Evolutionary conservation across 2,888 invertebrate species (phyloP), one percentile per base, ranked within the genome.

Genomic region (Amorpha juglandis): DNA sequence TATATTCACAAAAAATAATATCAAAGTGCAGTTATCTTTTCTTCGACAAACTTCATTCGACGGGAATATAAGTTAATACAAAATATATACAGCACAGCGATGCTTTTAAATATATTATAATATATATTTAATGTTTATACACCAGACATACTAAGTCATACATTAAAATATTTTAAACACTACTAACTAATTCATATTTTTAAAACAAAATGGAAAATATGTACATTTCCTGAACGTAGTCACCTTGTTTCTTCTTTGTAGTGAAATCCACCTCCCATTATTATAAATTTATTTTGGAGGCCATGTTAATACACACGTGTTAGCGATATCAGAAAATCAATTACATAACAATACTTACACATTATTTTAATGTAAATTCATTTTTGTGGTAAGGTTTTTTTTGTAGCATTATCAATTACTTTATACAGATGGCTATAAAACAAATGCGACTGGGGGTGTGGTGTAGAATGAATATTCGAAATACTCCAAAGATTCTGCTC

Each of bases 171-270:
- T n/a, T n/a, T n/a, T n/a, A n/a, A n/a, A n/a, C n/a, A n/a, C n/a
- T n/a, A n/a, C n/a, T n/a, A n/a, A n/a, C n/a, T n/a, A n/a, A n/a
- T n/a, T n/a, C n/a, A n/a, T n/a, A n/a, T n/a, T 51, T 9, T 2
- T 7, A 35, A 16, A 4, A 27, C 27, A 55, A 16, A 16, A 16
- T 11, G 33, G 35, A 38, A 38, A 19, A 35, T 38, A 4, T 11
- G 35, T 52, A 33, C 38, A 38, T 58, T 58, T 58, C 58, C 58
- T 58, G 19, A 12, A 16, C 19, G 38, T 58, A 16, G 12, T 58
- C 42, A 19, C 58, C 58, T 58, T 42, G 19, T 19, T 11, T 58
- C 58, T 19, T 58, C 58, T 42, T 58, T 58, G 42, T 19, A 42
- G 3, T 6, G 2, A 19, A 11, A 58, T 19, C 58, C 52, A 7